These are phyloP conservation scores for Corbicula japonica DNA, from an alignment of 2,888 invertebrate genomes.

Conservation along the genomic window DNA sequence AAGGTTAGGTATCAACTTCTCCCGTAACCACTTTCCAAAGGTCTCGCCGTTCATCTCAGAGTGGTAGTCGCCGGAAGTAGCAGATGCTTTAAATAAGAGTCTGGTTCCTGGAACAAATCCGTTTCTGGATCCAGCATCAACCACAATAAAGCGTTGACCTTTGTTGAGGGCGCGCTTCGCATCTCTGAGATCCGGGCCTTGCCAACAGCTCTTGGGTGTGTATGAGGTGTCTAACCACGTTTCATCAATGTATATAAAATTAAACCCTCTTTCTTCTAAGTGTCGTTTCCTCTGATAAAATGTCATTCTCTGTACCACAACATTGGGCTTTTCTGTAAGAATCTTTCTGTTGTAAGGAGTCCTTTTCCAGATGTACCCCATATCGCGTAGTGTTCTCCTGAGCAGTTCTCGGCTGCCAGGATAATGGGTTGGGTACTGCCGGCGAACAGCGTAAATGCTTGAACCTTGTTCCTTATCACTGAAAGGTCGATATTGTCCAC, in stretches of 20 bases:
- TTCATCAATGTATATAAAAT: constrained; percentile 40
- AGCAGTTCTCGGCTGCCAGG: constrained; percentile 1
- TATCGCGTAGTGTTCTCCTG: not conserved
- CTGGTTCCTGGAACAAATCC: constrained; percentile 37
- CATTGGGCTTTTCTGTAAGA: constrained; percentile 9
- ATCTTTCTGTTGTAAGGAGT: constrained; percentile 32
- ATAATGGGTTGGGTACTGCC: constrained; percentile 15
- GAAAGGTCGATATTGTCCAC: constrained; percentile 15
- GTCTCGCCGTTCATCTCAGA: constrained; percentile 22
- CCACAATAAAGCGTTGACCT: constrained; percentile 45
- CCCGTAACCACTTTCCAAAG: constrained; percentile 11
- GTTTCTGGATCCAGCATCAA: constrained; percentile 26
- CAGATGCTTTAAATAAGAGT: constrained; percentile 22
- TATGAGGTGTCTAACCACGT: constrained; percentile 48
- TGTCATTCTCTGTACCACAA: constrained; percentile 12
- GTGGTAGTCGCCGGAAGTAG: constrained; percentile 22
- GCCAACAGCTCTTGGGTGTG: constrained; percentile 40
- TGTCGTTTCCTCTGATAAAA: constrained; percentile 30
- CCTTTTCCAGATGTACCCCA: constrained; percentile 32
- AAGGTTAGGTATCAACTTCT: constrained; percentile 18
- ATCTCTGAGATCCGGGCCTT: not conserved
- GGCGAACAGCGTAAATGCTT: constrained; percentile 22
- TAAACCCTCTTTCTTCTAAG: constrained; percentile 7
- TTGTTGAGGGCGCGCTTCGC: constrained; percentile 15
- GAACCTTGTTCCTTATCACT: constrained; percentile 18